phyloP scores from a whole-genome alignment of 2,113 vertebrate species.

The Daphoenositta chrysoptera region DNA sequence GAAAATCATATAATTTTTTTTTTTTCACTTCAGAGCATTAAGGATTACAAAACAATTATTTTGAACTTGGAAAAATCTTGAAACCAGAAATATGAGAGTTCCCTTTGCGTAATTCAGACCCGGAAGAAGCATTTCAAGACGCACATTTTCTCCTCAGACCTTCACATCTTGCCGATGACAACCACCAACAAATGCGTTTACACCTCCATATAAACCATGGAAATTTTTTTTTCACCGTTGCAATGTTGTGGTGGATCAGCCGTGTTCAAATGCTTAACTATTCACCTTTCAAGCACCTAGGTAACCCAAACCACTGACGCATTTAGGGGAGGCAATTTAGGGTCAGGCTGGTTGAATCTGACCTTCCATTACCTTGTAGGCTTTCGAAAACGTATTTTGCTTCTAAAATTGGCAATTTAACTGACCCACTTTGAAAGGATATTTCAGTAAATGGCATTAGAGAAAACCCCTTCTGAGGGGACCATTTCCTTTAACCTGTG shows the following conservation, averaged over 20 bases:
- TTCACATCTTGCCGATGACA: background rate
- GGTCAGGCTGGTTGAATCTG: background rate
- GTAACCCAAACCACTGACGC: conserved; percentile 26
- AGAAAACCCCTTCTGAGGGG: conserved; percentile 55
- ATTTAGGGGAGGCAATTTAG: background rate
- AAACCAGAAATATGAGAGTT: background rate
- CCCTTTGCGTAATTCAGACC: background rate
- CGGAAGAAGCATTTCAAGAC: background rate
- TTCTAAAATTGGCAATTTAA: conserved; percentile 47
- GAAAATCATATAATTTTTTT: background rate
- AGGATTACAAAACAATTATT: background rate
- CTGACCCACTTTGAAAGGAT: conserved; percentile 74
- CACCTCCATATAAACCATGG: background rate
- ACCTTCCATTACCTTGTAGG: background rate
- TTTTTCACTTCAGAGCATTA: background rate
- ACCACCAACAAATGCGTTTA: fast-evolving
- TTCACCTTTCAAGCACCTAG: background rate
- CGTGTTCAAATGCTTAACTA: background rate
- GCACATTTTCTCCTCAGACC: background rate
- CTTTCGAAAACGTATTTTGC: background rate
- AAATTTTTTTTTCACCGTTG: background rate
- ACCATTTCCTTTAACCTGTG: conserved; percentile 64
- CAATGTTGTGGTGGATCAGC: background rate
- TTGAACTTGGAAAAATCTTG: background rate
- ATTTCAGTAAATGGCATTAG: conserved; percentile 66